Evolutionary conservation across 2,113 vertebrate genomes (phyloP), one percentile per base, ranked within the genome.

Genomic region (Podocnemis expansa): DNA sequence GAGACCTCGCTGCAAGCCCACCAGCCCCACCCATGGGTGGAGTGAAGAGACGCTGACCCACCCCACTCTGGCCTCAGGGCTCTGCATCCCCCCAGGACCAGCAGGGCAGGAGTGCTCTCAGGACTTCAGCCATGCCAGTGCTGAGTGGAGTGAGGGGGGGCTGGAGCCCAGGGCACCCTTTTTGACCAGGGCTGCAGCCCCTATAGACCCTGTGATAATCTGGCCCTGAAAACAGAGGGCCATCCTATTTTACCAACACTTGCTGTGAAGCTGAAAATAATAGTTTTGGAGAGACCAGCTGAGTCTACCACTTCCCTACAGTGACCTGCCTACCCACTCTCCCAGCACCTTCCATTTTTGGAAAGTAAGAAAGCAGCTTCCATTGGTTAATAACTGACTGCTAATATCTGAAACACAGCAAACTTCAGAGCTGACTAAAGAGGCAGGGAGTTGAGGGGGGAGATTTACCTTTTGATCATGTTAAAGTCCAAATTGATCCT

Each of bases 361-460:
- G 80, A 90, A 93, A 85, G 73, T 52, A 84, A 80, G 54, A 63
- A 82, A 84, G 27, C 52, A 91, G 38, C 54, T 27, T 63, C 78
- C 54, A 2, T 1, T 63, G 86, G 51, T 82, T 86, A 80, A 21
- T 31, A 27, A n/a, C 6, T 14, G 9, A 8, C 52, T 84, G 78
- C 78, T 29, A 49, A 84, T 1, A 9, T 8, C 75, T 94, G 55
- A 84, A 93, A 82, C 55, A 5, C 81, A 91, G 75, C 43, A 52
- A 82, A 67, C 52, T 52, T 8, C 43, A 31, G 21, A 7, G n/a
- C 51, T 80, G 63, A 89, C 86, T 43, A 90, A 80, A 91, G 34
- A 13, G 47, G 47, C 7, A 11, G 47, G 47, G 47, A 11, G 47
- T 7, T 7, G 51, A 13, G 14, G 12, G 49, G 10, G 10, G 91